phyloP scores from a whole-genome alignment of 2,797 vertebrate species.

The Chanos chanos region DNA sequence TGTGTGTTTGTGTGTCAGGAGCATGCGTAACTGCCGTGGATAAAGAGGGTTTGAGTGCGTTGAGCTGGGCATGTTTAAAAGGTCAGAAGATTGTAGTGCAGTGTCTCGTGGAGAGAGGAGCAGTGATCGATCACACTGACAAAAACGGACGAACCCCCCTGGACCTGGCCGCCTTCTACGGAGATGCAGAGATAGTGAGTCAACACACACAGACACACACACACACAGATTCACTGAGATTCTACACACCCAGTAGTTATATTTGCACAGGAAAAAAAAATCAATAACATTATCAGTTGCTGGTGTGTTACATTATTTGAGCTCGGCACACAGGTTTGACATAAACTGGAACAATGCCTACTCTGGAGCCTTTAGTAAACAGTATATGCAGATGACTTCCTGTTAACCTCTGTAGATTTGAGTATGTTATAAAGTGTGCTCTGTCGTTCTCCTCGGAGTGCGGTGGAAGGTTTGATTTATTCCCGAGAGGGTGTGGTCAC shows the following conservation, averaged over 20 bases:
- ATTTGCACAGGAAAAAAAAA: no score
- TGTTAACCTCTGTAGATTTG: no score
- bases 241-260: no score
- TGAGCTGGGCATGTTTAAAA: slow-evolving; percentile 95
- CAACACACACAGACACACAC: not conserved
- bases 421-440: no score
- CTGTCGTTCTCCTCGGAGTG: no score
- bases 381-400: no score
- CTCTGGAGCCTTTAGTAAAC: no score
- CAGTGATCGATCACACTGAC: slow-evolving; percentile 86
- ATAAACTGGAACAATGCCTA: no score
- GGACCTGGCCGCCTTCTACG: slow-evolving; percentile 91
- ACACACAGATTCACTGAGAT: not conserved
- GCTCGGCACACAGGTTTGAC: no score
- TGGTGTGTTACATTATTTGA: no score
- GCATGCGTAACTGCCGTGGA: slow-evolving; percentile 80
- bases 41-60: slow-evolving; percentile 87
- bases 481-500: not conserved
- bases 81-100: slow-evolving; percentile 84
- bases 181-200: slow-evolving; percentile 92
- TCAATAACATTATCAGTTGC: no score
- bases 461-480: no score
- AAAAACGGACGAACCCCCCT: slow-evolving; percentile 91
- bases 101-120: slow-evolving; percentile 84
- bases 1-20: slow-evolving; percentile 63